Evolutionary conservation across 2,888 invertebrate genomes (phyloP).

Genomic region (Lithodes maja): DNA sequence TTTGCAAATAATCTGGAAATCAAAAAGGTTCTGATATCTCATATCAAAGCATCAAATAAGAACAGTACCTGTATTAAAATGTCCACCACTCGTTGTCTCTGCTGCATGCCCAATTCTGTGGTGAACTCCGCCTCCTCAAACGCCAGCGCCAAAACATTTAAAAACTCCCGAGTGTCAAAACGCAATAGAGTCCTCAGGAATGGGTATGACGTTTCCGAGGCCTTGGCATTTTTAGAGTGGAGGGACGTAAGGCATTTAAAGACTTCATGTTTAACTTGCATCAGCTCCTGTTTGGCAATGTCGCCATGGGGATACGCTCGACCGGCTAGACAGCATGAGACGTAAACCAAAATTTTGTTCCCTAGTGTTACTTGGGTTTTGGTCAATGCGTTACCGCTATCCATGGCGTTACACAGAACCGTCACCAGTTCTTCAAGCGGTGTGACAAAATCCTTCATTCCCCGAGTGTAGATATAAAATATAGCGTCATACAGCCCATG

Average conservation of each 20-base stretch:
- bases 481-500: conserved; percentile 82
- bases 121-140: conserved; percentile 88
- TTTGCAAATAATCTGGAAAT: too few relatives aligned
- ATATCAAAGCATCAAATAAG: not conserved
- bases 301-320: conserved; percentile 86
- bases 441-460: conserved; percentile 83
- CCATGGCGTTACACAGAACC: conserved; percentile 70
- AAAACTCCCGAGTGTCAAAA: conserved; percentile 89
- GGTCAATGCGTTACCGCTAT: conserved; percentile 73
- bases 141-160: conserved; percentile 89
- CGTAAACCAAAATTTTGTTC: conserved; percentile 88
- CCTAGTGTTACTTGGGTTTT: conserved; percentile 80
- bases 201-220: conserved; percentile 82
- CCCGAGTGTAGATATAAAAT: conserved; percentile 85
- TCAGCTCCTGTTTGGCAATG: conserved; percentile 74
- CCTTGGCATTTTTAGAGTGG: conserved; percentile 80
- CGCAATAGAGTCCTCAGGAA: conserved; percentile 78
- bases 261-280: conserved; percentile 83
- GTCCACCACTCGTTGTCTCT: conserved; percentile 85
- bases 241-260: conserved; percentile 82
- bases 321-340: conserved; percentile 91
- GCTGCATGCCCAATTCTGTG: conserved; percentile 82
- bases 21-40: too few relatives aligned
- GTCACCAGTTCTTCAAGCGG: conserved; percentile 83
- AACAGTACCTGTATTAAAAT: conserved; percentile 82